Conservation (phyloP, 1,140 invertebrate species). For the Lepidurus couesii region DNA sequence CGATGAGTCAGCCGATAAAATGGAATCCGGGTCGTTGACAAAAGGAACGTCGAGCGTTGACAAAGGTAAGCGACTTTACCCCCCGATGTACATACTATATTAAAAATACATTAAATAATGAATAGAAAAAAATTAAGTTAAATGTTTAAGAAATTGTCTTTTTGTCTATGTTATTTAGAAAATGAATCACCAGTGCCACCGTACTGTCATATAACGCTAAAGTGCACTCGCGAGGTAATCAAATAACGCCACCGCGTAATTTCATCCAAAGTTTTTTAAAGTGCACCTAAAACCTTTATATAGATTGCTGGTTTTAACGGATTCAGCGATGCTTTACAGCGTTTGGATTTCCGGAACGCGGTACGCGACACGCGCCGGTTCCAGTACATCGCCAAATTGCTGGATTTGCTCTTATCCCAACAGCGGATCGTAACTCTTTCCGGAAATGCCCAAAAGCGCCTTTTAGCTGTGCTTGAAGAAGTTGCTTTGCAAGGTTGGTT, state of each 20-base stretch:
- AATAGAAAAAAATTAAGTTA: too few relatives aligned
- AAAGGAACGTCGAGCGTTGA: neutral
- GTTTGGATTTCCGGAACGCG: slow-evolving; percentile 87
- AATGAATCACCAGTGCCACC: slow-evolving; percentile 61
- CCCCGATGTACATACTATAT: too few relatives aligned
- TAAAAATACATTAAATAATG: too few relatives aligned
- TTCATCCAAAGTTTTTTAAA: slow-evolving; percentile 24
- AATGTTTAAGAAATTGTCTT: slow-evolving; percentile 34
- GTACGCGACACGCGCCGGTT: slow-evolving; percentile 89
- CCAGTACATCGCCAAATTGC: slow-evolving; percentile 90
- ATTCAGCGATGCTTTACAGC: slow-evolving; percentile 87
- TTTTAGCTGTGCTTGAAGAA: slow-evolving; percentile 90
- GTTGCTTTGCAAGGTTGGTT: slow-evolving; percentile 76
- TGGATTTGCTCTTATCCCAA: slow-evolving; percentile 78
- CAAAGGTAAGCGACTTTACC: neutral
- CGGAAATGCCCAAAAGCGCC: slow-evolving; percentile 85
- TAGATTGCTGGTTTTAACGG: slow-evolving; percentile 92
- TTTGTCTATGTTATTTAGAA: slow-evolving; percentile 9
- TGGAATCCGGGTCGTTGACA: neutral
- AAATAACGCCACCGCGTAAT: slow-evolving; percentile 35
- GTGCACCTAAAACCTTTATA: slow-evolving; percentile 38
- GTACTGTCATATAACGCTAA: slow-evolving; percentile 86
- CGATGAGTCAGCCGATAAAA: neutral
- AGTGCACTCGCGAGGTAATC: slow-evolving; percentile 79
- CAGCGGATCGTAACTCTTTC: slow-evolving; percentile 76